These are phyloP conservation scores for Amblyopsis hoosieri DNA, from an alignment of 2,797 vertebrate genomes.

Conservation along the genomic window DNA sequence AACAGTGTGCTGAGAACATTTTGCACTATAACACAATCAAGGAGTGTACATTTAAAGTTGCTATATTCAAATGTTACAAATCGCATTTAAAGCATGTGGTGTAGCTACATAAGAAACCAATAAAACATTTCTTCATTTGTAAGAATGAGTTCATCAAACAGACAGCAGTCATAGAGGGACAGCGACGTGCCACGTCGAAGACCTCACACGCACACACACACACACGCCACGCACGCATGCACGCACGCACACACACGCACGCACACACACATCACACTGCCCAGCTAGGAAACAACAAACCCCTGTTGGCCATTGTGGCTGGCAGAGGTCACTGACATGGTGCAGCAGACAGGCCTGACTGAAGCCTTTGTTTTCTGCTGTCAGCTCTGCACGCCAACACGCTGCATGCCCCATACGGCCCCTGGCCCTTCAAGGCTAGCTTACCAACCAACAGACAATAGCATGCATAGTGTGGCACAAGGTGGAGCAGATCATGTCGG, in stretches of 20 bases:
- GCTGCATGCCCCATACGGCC: conserved; percentile 34
- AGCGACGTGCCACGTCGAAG: conserved; percentile 1
- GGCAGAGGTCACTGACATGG: conserved; percentile 31
- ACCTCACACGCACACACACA: neutral
- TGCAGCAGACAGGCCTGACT: conserved; percentile 55
- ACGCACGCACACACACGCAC: conserved; percentile 14
- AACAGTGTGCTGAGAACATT: no score
- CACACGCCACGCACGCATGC: conserved; percentile 6
- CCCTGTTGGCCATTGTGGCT: conserved; percentile 45
- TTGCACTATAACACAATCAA: no score
- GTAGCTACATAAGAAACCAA: conserved; percentile 6
- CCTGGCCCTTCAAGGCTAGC: conserved; percentile 21
- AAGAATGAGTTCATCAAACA: conserved; percentile 48
- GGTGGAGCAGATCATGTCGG: no score
- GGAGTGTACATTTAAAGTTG: no score
- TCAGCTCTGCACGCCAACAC: conserved; percentile 25
- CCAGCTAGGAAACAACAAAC: conserved; percentile 60
- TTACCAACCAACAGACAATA: conserved; percentile 31
- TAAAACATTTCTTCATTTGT: conserved; percentile 13
- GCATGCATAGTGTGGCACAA: neutral
- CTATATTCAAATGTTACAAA: neutral
- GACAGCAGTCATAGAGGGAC: conserved; percentile 30
- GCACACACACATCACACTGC: conserved; percentile 24
- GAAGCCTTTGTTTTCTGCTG: conserved; percentile 65
- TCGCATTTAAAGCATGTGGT: neutral